Base-by-base conservation (phyloP, 1,140 invertebrate genomes). In the Holotrichia oblita region DNA sequence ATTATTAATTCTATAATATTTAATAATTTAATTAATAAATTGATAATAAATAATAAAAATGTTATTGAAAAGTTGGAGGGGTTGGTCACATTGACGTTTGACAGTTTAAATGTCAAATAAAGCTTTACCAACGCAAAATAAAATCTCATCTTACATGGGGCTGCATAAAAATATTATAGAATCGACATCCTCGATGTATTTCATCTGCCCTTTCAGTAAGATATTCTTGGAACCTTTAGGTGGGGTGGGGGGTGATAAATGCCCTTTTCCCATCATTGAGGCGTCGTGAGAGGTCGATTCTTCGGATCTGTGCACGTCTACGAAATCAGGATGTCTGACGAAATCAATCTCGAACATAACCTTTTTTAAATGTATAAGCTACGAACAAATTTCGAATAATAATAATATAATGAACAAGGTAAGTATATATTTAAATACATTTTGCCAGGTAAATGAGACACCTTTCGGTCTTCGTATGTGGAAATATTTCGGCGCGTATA, bases 121-220 rank as follows among this genome's bases (percentile, higher is more conserved):
- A n/a, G n/a, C n/a, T n/a, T n/a, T n/a, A n/a, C n/a, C n/a, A n/a
- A n/a, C n/a, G n/a, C n/a, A n/a, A n/a, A n/a, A n/a, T n/a, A n/a
- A n/a, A n/a, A 3, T 69, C 20, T 69, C 10, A 6, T n/a, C 64
- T 20, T 87, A 96, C 93, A 97, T 87, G 10, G 95, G 95, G 84
- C 93, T 95, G 83, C 95, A 96, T 0, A 97, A 88, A 84, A 96
- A 97, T 73, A 95, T 92, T 6, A 97, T 90, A 0, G 91, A 90
- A 77, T 94, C 91, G 20, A 95, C 91, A 79, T 96, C 94, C 64
- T 92, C 90, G 0, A 97, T 88, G 81, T 93, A 92, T 84, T 94
- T 92, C 91, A 97, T 96, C 83, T 96, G 94, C 34, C 95, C 95
- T 83, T 95, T 94, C 0, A 95, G 87, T 9, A 95, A 84, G 27